Evolutionary conservation across 2,888 invertebrate genomes (phyloP), one percentile per base, ranked within the genome.

Genomic region (Syrphus vitripennis): DNA sequence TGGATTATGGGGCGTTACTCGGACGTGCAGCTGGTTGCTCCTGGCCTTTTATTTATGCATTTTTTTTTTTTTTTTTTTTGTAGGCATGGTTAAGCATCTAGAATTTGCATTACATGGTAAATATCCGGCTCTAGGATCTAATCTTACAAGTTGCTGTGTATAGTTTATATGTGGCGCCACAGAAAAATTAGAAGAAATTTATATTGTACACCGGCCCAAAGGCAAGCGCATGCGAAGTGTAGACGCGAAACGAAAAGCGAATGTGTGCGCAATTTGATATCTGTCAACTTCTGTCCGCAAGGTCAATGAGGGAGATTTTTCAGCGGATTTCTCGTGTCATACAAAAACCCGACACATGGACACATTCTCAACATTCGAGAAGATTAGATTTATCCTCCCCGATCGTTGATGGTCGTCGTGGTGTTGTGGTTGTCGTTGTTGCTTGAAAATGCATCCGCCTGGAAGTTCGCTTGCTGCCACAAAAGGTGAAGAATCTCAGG

Each of bases 201-300:
- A 80, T 61, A 72, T 53, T 70, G 55, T 24, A 69, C 72, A 63
- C 71, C 34, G 7, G 21, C 50, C 26, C 26, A n/a, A 48, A 53
- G 29, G 40, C 50, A 21, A 9, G 19, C 59, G 79, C n/a, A n/a
- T n/a, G n/a, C 21, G 50, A 79, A 29, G 26, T 34, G 65, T 26
- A 70, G 75, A 53, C 57, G 50, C n/a, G n/a, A n/a, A 50, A 65
- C 42, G 63, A 57, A 70, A 75, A 42, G 75, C 75, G 53, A 84
- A 77, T 70, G 77, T 82, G 81, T 65, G 70, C 42, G 72, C 86
- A 86, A 86, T 86, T 86, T 86, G 81, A 82, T 86, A 86, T 82
- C 77, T 86, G 86, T 82, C 81, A 77, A 86, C 86, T 86, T 86
- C 86, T 86, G 86, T 86, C 86, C 81, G 86, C 86, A 82, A 86